phyloP scores from a whole-genome alignment of 1,140 invertebrate species.

The Macrosteles quadrilineatus region DNA sequence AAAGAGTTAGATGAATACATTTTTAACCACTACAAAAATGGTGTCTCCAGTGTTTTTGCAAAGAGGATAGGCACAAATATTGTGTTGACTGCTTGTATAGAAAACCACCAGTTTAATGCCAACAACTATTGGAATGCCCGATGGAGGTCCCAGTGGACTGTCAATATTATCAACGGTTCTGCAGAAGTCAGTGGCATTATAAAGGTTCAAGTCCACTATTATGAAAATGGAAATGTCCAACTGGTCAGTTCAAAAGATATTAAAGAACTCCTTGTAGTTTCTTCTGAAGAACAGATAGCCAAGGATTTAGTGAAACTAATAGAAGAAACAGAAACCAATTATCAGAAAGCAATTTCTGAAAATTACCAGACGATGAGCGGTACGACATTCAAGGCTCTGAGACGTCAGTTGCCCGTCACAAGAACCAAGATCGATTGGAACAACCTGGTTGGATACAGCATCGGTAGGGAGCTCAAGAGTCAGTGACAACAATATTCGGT shows the following conservation, averaged over 20 bases:
- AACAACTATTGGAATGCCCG: conserved; percentile 97
- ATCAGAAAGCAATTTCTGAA: conserved; percentile 94
- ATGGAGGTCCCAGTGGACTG: conserved; percentile 96
- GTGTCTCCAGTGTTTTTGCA: conserved; percentile 86
- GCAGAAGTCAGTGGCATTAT: conserved; percentile 87
- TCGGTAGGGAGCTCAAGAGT: conserved; percentile 88
- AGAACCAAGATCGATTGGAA: conserved; percentile 99
- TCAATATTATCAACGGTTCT: conserved; percentile 73
- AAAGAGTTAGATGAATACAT: conserved; percentile 85
- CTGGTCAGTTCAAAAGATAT: conserved; percentile 94
- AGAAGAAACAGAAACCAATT: conserved; percentile 89
- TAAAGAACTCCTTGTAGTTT: conserved; percentile 74
- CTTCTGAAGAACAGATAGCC: conserved; percentile 59
- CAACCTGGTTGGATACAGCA: conserved; percentile 97
- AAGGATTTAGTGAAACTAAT: conserved; percentile 82
- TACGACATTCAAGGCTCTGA: conserved; percentile 97
- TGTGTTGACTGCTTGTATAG: conserved; percentile 90
- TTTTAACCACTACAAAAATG: conserved; percentile 90
- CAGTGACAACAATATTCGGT: conserved; percentile 38
- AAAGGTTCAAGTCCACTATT: conserved; percentile 98
- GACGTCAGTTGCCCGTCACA: conserved; percentile 95
- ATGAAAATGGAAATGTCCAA: conserved; percentile 99
- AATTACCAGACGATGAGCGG: conserved; percentile 99
- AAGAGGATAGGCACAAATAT: conserved; percentile 70
- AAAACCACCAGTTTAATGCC: conserved; percentile 98